A percentile compares a stretch with the other conserved stretches of the same genome.
Evolutionary conservation across 1,140 invertebrate genomes (phyloP).

Genomic region (Brachionus paranguensis): DNA sequence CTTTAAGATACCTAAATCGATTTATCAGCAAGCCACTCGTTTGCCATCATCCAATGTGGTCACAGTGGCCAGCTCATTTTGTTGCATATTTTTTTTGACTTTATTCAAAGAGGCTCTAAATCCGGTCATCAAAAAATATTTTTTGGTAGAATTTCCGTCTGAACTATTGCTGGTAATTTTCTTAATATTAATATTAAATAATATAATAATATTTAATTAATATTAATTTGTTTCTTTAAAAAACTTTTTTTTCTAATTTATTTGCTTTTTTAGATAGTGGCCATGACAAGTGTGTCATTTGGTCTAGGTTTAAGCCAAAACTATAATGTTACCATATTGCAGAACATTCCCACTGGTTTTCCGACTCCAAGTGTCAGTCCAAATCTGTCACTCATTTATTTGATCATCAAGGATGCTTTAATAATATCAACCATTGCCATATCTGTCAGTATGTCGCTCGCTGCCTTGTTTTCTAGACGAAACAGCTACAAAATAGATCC

Average conservation of each 20-base stretch:
- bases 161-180: not conserved
- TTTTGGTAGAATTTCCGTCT: not conserved
- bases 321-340: slow-evolving; percentile 7
- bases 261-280: not conserved
- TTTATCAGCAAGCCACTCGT: not conserved
- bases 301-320: not conserved
- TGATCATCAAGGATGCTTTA: slow-evolving; percentile 46
- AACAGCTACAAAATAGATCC: slow-evolving; percentile 56
- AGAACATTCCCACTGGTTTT: not conserved
- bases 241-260: not conserved
- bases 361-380: slow-evolving; percentile 41
- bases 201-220: too few relatives aligned
- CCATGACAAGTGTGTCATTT: not conserved
- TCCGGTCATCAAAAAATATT: not conserved
- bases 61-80: not conserved
- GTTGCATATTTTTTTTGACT: not conserved
- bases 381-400: slow-evolving; percentile 41
- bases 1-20: slow-evolving; percentile 7
- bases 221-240: too few relatives aligned
- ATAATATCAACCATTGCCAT: slow-evolving; percentile 53
- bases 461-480: slow-evolving; percentile 57
- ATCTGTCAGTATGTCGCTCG: slow-evolving; percentile 56
- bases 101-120: slow-evolving; percentile 19
- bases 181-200: not conserved
- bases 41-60: not conserved